Base-by-base conservation (phyloP, 2,888 invertebrate species). In the Hemaris fuciformis region DNA sequence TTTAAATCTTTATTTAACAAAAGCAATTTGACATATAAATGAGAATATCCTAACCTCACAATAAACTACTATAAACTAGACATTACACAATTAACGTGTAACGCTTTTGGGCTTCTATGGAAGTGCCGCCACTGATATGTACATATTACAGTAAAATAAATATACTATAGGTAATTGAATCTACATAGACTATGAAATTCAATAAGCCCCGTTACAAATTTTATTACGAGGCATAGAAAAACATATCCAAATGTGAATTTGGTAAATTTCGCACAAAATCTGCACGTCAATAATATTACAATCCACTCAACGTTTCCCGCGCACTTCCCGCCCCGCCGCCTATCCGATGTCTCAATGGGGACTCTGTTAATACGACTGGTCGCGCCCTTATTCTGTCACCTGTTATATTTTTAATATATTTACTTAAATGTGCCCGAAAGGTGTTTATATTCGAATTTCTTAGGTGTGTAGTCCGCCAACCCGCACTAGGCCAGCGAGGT, bases 301-400 rank as follows among this genome's bases (percentile, higher is more conserved):
- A 13, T 20, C 61, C 46, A 66, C 73, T 75, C 72, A 61, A 69
- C 31, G 22, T 42, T 63, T 78, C 66, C 64, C 58, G 63, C 34
- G n/a, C 59, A 68, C 70, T 69, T 73, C 64, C 70, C 69, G 65
- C 73, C 73, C 67, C 63, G 61, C 43, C 10, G 27, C 67, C 73
- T 76, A 79, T 80, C 76, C 70, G 66, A 77, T 81, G 67, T 77
- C 79, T 66, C 72, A 43, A 45, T 45, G 68, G 76, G 75, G 67
- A 64, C 57, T 64, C 69, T 71, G 66, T 70, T 67, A 70, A 74
- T 76, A 66, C 68, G 70, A 67, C 68, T 68, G 67, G 48, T 48
- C 56, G 62, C 66, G 38, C 66, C 13, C 70, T 62, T 73, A 74
- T 71, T 73, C 71, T 68, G 65, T 34, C 61, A 13, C 41, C 42